phyloP scores from a whole-genome alignment of 2,888 invertebrate genomes.

The Entomobrya proxima region DNA sequence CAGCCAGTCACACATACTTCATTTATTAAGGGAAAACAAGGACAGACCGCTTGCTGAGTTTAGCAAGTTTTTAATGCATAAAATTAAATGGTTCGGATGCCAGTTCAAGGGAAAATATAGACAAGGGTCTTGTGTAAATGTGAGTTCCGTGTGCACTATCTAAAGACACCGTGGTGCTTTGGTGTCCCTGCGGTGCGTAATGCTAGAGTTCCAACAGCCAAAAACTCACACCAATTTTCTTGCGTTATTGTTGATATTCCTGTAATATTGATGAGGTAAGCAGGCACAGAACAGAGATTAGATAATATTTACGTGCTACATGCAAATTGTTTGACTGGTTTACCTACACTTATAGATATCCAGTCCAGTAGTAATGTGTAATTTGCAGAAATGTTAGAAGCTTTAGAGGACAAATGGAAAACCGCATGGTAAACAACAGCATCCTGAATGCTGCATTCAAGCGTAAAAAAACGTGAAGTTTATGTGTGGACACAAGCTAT shows the following conservation, averaged over 20 bases:
- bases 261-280: too few relatives aligned
- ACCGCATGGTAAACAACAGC: not conserved
- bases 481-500: not conserved
- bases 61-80: conserved; percentile 44
- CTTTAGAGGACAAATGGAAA: not conserved
- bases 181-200: too few relatives aligned
- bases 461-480: not conserved
- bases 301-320: too few relatives aligned
- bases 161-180: too few relatives aligned
- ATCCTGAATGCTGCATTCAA: conserved; percentile 29
- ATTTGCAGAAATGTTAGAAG: too few relatives aligned
- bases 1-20: conserved; percentile 28
- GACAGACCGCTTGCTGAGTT: conserved; percentile 30
- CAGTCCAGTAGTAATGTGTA: too few relatives aligned
- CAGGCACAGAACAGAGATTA: too few relatives aligned
- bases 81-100: conserved; percentile 31
- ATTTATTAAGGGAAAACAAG: conserved; percentile 28
- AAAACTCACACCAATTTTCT: too few relatives aligned
- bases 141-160: not conserved
- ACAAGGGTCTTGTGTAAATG: not conserved
- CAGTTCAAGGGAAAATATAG: conserved; percentile 6
- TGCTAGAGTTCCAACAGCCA: too few relatives aligned
- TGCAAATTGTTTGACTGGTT: too few relatives aligned
- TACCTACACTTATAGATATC: too few relatives aligned
- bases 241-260: too few relatives aligned